These are phyloP conservation scores for Cepaea nemoralis DNA, from an alignment of 1,140 invertebrate genomes.

Conservation along the genomic window DNA sequence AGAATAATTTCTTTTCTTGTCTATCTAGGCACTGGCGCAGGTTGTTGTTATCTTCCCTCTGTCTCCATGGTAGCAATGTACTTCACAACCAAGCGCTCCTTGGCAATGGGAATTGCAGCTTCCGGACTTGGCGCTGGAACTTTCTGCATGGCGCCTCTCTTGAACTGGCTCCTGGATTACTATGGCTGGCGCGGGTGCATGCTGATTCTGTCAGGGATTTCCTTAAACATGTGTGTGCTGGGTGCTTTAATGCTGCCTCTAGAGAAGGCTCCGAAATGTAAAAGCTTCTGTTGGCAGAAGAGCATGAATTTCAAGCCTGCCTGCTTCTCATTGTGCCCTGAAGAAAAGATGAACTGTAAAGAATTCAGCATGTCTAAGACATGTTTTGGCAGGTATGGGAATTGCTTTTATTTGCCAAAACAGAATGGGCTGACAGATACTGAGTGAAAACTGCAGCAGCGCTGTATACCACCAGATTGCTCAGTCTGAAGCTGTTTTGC, in stretches of 20 bases:
- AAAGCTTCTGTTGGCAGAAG: not conserved
- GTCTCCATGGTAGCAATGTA: conserved; percentile 32
- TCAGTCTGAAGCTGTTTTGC: not conserved
- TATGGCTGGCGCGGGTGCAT: conserved; percentile 43
- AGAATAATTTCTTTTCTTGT: not conserved
- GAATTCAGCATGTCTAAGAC: not conserved
- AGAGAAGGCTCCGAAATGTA: not conserved
- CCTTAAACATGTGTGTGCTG: conserved; percentile 32
- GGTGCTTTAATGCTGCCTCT: conserved; percentile 37
- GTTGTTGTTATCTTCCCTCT: conserved; percentile 9
- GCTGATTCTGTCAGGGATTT: conserved; percentile 34
- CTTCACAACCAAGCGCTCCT: conserved; percentile 37
- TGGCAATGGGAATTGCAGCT: conserved; percentile 39
- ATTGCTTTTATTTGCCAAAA: not conserved
- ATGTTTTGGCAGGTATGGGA: not conserved
- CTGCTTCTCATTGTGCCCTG: not conserved
- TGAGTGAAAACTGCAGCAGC: too few species aligned
- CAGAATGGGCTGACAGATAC: too few species aligned
- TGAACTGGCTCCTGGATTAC: conserved; percentile 31
- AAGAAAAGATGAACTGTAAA: not conserved
- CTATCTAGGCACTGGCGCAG: conserved; percentile 26
- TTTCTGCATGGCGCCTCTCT: conserved; percentile 34
- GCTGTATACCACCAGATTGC: too few species aligned
- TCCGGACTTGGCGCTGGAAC: conserved; percentile 41
- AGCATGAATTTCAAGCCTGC: not conserved